A percentile compares a stretch with the other conserved stretches of the same genome.
phyloP scores from a whole-genome alignment of 2,888 invertebrate species.

The Arenicola marina region DNA sequence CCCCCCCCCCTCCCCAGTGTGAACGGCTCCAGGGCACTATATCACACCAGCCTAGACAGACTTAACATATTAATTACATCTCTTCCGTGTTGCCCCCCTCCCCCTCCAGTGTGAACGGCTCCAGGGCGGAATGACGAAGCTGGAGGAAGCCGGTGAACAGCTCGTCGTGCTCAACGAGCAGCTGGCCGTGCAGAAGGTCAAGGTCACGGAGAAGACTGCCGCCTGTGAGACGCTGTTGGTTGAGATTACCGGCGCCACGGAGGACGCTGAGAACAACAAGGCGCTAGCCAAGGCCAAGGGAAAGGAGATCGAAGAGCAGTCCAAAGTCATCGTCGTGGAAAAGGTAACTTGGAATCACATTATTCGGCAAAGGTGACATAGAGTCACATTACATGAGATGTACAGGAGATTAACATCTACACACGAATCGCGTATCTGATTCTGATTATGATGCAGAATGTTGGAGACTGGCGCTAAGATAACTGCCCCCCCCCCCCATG shows the following conservation, averaged over 20 bases:
- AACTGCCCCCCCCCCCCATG: too few relatives aligned
- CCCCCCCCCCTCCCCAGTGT: constrained; percentile 66
- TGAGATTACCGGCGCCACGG: constrained; percentile 71
- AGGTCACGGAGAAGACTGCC: constrained; percentile 79
- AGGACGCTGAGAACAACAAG: constrained; percentile 75
- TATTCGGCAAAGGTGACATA: too few relatives aligned
- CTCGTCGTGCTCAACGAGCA: constrained; percentile 79
- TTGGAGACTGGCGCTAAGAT: too few relatives aligned
- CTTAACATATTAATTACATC: too few relatives aligned
- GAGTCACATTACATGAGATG: too few relatives aligned
- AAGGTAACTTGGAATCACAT: too few relatives aligned
- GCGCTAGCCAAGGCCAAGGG: constrained; percentile 79
- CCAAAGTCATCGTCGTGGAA: constrained; percentile 77
- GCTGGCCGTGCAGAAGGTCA: constrained; percentile 80
- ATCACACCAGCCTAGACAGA: too few relatives aligned
- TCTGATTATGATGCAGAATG: too few relatives aligned
- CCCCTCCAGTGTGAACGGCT: constrained; percentile 71
- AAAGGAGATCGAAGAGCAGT: constrained; percentile 80
- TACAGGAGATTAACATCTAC: too few relatives aligned
- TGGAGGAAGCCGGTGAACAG: constrained; percentile 84
- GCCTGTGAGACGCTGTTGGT: constrained; percentile 79
- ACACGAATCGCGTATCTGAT: too few relatives aligned
- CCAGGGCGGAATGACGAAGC: constrained; percentile 76
- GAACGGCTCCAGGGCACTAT: constrained; percentile 72
- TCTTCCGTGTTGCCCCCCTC: too few relatives aligned